phyloP scores from a whole-genome alignment of 2,888 invertebrate species.

The Yponomeuta plumbellus region DNA sequence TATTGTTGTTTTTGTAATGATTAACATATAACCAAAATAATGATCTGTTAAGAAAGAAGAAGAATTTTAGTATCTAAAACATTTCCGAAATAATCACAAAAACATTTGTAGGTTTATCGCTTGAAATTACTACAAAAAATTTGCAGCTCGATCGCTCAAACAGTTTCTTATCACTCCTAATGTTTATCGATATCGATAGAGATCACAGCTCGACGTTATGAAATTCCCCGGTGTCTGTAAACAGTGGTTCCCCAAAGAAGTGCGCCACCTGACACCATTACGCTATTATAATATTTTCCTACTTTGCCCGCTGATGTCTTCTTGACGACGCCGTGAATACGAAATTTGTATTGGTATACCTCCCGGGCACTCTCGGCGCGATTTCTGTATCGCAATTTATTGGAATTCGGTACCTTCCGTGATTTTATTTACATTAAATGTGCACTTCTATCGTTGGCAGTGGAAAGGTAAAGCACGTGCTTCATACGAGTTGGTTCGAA shows the following conservation, averaged over 20 bases:
- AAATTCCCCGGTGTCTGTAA: slow-evolving; percentile 27
- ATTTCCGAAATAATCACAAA: too few species aligned
- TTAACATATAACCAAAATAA: too few species aligned
- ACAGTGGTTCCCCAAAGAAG: neutral
- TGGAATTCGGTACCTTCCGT: slow-evolving; percentile 33
- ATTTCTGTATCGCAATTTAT: slow-evolving; percentile 54
- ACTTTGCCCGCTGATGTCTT: slow-evolving; percentile 67
- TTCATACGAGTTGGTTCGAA: too few species aligned
- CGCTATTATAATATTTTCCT: slow-evolving; percentile 75
- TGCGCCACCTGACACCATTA: slow-evolving; percentile 71
- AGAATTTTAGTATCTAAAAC: too few species aligned
- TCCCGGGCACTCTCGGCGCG: slow-evolving; percentile 37
- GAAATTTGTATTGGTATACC: slow-evolving; percentile 46
- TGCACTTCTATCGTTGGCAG: slow-evolving; percentile 32
- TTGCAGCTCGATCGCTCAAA: neutral
- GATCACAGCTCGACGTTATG: neutral
- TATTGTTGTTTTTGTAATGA: too few species aligned
- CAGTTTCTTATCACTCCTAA: neutral
- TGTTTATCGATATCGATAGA: neutral
- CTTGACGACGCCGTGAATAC: slow-evolving; percentile 75
- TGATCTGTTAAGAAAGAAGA: too few species aligned
- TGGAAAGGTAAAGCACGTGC: too few species aligned
- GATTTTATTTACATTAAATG: slow-evolving; percentile 45
- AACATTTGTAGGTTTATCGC: too few species aligned
- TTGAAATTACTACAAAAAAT: too few species aligned